Conservation (phyloP, 1,140 invertebrate genomes). For the Drosophila kohkoa region DNA sequence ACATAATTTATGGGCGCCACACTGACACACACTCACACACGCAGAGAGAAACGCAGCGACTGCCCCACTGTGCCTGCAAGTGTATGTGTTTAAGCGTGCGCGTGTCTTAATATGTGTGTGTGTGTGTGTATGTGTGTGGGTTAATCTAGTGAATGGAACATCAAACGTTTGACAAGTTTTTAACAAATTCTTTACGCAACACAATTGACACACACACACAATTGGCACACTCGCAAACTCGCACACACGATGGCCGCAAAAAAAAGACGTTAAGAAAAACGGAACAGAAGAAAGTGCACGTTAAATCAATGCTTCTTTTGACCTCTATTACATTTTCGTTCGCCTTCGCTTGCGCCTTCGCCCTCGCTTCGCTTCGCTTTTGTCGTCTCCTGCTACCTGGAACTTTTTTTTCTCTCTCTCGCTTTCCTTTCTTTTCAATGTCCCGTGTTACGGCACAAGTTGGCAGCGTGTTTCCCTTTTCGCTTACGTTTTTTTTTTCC, state of each 20-base stretch:
- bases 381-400: slow-evolving; percentile 46
- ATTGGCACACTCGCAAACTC: slow-evolving; percentile 36
- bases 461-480: slow-evolving; percentile 39
- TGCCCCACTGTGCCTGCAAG: slow-evolving; percentile 7
- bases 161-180: slow-evolving; percentile 58
- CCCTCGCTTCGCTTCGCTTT: slow-evolving; percentile 16
- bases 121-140: slow-evolving; percentile 22
- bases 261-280: slow-evolving; percentile 38
- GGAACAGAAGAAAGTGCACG: slow-evolving; percentile 63
- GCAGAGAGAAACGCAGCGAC: slow-evolving; percentile 3
- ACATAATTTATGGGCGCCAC: slow-evolving; percentile 50
- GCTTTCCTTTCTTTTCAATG: slow-evolving; percentile 25
- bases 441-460: slow-evolving; percentile 72
- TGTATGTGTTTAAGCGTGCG: slow-evolving; percentile 6
- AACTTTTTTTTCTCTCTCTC: slow-evolving; percentile 27
- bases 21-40: slow-evolving; percentile 8
- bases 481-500: slow-evolving; percentile 17
- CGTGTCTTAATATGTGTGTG: neutral
- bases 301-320: slow-evolving; percentile 84
- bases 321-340: slow-evolving; percentile 81
- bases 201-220: slow-evolving; percentile 33
- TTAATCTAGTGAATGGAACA: slow-evolving; percentile 62
- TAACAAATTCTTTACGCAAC: slow-evolving; percentile 75
- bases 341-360: slow-evolving; percentile 35
- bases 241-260: slow-evolving; percentile 39